Base-by-base conservation (phyloP, 2,113 vertebrate species). In the Odocoileus hemionus region DNA sequence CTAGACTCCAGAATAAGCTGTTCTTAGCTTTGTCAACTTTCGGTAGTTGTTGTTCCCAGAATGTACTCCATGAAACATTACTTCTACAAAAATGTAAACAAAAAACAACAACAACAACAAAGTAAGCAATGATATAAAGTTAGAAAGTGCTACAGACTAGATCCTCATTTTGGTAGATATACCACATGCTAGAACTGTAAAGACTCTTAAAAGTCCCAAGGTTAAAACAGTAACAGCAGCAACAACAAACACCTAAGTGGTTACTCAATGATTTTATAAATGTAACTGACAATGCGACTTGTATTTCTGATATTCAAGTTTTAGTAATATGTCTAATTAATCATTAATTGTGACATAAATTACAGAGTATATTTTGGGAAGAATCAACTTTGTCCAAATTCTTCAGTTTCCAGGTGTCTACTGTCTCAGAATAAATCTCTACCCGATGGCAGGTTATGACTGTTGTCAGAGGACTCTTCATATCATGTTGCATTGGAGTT, bases 131-230 rank as follows among this genome's bases (percentile, higher is more conserved):
- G 58, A 84, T 39, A 80, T 86, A 26, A 25, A 87, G 61, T 36
- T 85, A 93, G 64, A 90, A 94, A 95, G 7, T 33, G 52, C 54
- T 86, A 15, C 2, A 82, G 11, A 55, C 6, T 93, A 86, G 16
- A 58, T 28, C 43, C 30, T 50, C 25, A 55, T 58, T 97, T 64
- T 55, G 82, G 36, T 64, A 47, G n/a, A 28, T 54, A 45, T 11
- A 84, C 78, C 26, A 19, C 36, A 52, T 36, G 6, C 36, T 58
- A 14, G 47, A 89, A 86, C 7, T 15, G 39, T 80, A 76, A 91
- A 95, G n/a, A 10, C 23, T 76, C 25, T 85, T 17, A 58, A 83
- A 78, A 89, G 55, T 21, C 21, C 47, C 70, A 30, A 93, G 26
- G 7, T 82, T 83, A 93, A 58, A 91, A 47, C 1, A 86, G 30